These are phyloP conservation scores for Harlomillsia oculata DNA, from an alignment of 1,140 invertebrate species.

Conservation along the genomic window DNA sequence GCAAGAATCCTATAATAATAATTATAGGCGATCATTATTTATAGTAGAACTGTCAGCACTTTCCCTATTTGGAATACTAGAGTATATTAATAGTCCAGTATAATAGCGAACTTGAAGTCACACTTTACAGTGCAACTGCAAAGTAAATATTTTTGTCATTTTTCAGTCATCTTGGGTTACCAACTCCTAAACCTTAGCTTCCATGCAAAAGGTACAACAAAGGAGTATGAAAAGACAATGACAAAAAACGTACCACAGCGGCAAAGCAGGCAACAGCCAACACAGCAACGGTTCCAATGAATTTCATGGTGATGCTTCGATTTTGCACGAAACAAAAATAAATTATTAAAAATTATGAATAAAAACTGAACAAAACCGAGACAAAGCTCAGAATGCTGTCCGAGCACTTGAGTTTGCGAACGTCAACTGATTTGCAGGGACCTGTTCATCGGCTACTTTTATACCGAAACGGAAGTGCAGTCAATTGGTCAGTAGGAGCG, in stretches of 20 bases:
- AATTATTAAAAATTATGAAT: neutral
- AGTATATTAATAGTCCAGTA: too few relatives aligned
- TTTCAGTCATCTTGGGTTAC: too few relatives aligned
- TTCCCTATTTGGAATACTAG: too few relatives aligned
- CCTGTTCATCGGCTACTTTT: slow-evolving; percentile 2
- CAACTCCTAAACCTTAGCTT: too few relatives aligned
- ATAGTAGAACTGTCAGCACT: too few relatives aligned
- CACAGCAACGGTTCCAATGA: slow-evolving; percentile 1
- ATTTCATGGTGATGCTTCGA: slow-evolving; percentile 3
- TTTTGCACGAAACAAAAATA: slow-evolving; percentile 1
- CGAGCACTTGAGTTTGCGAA: neutral
- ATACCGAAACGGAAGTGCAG: slow-evolving; percentile 13
- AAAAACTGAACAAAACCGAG: neutral
- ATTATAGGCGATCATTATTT: too few relatives aligned
- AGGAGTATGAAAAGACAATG: neutral
- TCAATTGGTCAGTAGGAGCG: slow-evolving; percentile 11
- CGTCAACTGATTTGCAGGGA: neutral
- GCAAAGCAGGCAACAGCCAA: neutral
- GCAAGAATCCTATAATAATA: too few relatives aligned
- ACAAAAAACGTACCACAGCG: neutral
- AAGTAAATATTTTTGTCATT: too few relatives aligned
- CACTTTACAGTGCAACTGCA: too few relatives aligned
- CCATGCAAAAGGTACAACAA: too few relatives aligned
- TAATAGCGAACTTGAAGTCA: too few relatives aligned
- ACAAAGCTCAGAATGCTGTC: neutral